Conservation (phyloP, 2,113 vertebrate species). For the Hyperopisus bebe region DNA sequence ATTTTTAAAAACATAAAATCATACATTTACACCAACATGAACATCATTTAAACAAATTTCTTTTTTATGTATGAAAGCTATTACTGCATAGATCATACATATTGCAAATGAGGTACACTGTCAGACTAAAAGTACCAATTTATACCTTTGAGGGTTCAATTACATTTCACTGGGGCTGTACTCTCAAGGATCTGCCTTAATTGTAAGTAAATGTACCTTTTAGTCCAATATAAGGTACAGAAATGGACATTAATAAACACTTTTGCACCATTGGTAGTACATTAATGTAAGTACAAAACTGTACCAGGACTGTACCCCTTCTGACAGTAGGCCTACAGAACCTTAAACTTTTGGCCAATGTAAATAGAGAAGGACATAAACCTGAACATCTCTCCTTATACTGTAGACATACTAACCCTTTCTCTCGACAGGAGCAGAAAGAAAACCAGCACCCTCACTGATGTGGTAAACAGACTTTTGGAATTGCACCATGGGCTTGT, state of each 20-base stretch:
- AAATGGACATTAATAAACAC: background rate
- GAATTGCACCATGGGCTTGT: slow-evolving; percentile 86
- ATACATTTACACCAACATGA: background rate
- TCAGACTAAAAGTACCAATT: background rate
- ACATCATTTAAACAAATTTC: background rate
- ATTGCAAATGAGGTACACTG: background rate
- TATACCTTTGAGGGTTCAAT: background rate
- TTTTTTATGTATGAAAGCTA: background rate
- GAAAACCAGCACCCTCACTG: slow-evolving; percentile 72
- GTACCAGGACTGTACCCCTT: background rate
- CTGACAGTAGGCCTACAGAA: background rate
- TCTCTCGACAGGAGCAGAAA: slow-evolving; percentile 76
- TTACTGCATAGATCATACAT: background rate
- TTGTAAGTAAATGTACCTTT: background rate
- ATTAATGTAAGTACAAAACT: background rate
- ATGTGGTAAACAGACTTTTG: slow-evolving; percentile 75
- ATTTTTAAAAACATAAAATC: background rate
- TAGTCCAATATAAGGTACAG: background rate
- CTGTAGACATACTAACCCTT: slow-evolving; percentile 71
- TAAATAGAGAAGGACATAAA: background rate
- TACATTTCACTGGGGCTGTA: background rate
- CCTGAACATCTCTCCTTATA: background rate
- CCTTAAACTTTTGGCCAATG: background rate
- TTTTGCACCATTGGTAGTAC: background rate
- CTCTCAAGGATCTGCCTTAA: background rate